Evolutionary conservation across 2,113 vertebrate species (phyloP).

Genomic region (Toxostoma redivivum): DNA sequence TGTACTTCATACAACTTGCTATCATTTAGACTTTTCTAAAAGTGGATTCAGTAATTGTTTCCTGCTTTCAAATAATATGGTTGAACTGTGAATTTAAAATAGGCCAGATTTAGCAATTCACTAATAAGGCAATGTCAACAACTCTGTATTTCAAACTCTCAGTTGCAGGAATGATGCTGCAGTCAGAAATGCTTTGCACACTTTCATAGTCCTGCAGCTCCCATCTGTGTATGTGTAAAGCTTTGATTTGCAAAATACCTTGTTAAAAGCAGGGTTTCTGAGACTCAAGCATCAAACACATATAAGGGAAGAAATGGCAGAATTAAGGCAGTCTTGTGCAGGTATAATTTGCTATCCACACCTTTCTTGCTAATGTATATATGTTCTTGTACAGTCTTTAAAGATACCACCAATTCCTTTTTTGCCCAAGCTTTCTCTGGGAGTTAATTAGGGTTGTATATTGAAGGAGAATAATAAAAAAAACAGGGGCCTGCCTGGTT

Average conservation of each 20-base stretch:
- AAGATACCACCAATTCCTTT: not conserved
- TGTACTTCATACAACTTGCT: not conserved
- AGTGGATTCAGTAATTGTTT: constrained; percentile 2
- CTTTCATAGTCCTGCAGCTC: not conserved
- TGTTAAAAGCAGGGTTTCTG: not conserved
- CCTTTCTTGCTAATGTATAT: not conserved
- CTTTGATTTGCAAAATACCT: not conserved
- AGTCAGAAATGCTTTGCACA: not conserved
- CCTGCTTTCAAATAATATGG: not conserved
- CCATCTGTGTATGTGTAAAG: not conserved
- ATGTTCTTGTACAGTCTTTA: not conserved
- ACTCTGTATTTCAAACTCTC: not conserved
- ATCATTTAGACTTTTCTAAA: not conserved
- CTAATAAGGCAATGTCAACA: not conserved
- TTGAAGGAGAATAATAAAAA: not conserved
- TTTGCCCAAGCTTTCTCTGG: not conserved
- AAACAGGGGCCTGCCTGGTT: not conserved
- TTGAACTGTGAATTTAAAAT: not conserved
- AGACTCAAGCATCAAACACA: not conserved
- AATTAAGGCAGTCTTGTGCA: not conserved
- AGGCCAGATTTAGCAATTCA: not conserved
- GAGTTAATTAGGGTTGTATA: not conserved
- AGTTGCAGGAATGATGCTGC: not conserved
- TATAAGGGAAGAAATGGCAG: not conserved
- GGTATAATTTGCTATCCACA: not conserved